Conservation (phyloP, 2,113 vertebrate species). For the Podarcis muralis region DNA sequence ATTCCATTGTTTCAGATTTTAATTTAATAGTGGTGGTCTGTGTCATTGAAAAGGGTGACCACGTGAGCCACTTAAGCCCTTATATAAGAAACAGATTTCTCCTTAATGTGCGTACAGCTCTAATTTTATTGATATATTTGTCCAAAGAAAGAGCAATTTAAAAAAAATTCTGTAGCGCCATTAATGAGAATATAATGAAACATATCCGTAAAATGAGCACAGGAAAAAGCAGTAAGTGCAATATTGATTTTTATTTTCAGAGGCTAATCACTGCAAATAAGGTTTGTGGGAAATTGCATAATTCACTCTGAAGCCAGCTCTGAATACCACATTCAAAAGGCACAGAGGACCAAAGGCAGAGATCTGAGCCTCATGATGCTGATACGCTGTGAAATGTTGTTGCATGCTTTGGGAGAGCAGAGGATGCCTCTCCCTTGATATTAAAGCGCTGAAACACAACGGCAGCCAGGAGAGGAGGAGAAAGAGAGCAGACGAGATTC, state of each 20-base stretch:
- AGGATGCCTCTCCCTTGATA: not conserved
- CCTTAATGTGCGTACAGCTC: not conserved
- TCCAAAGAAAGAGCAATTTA: not conserved
- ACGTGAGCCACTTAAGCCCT: not conserved
- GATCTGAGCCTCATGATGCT: not conserved
- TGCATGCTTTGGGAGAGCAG: rapidly evolving
- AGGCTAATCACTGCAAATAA: not conserved
- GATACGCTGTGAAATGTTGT: not conserved
- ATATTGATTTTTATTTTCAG: not conserved
- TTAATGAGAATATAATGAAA: not conserved
- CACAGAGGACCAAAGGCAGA: not conserved
- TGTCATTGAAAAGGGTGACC: not conserved
- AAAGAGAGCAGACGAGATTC: not conserved
- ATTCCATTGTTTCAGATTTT: not conserved
- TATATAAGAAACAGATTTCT: not conserved
- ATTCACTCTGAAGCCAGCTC: constrained; percentile 10
- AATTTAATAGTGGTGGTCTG: not conserved
- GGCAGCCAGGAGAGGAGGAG: not conserved
- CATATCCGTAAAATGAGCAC: not conserved
- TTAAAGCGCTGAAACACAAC: not conserved
- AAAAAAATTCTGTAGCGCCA: not conserved
- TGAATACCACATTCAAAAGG: not conserved
- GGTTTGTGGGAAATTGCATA: not conserved
- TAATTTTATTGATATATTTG: not conserved
- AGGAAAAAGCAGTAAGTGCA: constrained; percentile 9